A percentile compares a stretch with the other conserved stretches of the same genome.
Evolutionary conservation across 53 echinoderm and acorn worm species (phyloP).

Genomic region (Apostichopus leukothele): DNA sequence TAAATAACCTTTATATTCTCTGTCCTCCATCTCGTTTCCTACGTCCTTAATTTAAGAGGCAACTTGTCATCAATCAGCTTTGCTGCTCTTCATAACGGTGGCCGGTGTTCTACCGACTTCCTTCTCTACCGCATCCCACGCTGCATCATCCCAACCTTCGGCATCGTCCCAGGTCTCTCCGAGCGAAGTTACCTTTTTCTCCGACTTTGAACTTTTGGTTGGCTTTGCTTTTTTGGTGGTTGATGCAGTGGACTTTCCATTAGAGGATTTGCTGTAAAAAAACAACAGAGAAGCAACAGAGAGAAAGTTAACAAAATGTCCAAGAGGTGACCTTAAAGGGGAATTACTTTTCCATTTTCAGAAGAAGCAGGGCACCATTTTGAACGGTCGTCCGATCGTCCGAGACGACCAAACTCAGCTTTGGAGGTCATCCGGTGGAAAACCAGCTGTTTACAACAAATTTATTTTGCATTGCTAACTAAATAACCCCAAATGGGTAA

Average conservation of each 20-base stretch:
- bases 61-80: conserved; percentile 49
- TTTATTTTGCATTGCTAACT: too few relatives aligned
- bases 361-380: too few relatives aligned
- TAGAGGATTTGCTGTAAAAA: neutral
- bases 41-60: neutral
- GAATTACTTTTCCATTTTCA: too few relatives aligned
- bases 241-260: neutral
- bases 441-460: too few relatives aligned
- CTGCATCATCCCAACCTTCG: conserved; percentile 96
- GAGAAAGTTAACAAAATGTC: too few relatives aligned
- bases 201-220: conserved; percentile 37
- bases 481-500: too few relatives aligned
- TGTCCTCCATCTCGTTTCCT: neutral
- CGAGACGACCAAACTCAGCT: too few relatives aligned
- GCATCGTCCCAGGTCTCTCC: conserved; percentile 98
- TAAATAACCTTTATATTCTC: conserved; percentile 10
- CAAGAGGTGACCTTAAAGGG: too few relatives aligned
- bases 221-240: neutral
- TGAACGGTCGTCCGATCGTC: too few relatives aligned
- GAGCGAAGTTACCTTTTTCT: conserved; percentile 64
- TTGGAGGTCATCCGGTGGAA: too few relatives aligned
- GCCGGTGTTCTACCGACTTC: conserved; percentile 58
- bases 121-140: conserved; percentile 87
- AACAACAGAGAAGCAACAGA: too few relatives aligned
- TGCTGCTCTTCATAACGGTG: conserved; percentile 40